phyloP scores from a whole-genome alignment of 2,113 vertebrate species.

The Otocyon megalotis region DNA sequence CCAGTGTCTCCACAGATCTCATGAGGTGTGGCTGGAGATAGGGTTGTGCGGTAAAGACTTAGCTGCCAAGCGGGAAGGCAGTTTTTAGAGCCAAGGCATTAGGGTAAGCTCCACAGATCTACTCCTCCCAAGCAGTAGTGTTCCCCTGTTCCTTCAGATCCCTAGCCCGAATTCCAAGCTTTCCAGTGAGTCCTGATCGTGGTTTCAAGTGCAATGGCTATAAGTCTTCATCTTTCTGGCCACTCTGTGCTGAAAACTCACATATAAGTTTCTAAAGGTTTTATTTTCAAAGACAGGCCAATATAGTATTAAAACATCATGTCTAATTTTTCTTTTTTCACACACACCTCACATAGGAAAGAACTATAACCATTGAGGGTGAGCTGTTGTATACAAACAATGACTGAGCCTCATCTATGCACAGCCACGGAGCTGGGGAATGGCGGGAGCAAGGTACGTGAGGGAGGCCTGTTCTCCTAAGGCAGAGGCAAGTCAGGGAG shows the following conservation, averaged over 20 bases:
- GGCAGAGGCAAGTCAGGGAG: background rate
- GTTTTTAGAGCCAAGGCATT: background rate
- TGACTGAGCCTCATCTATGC: accelerated
- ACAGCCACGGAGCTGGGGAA: background rate
- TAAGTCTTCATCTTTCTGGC: background rate
- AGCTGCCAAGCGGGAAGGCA: background rate
- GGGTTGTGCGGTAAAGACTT: background rate
- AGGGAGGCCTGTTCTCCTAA: background rate
- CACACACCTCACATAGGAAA: background rate
- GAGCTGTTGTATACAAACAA: background rate
- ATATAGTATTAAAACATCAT: background rate
- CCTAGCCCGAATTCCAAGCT: background rate
- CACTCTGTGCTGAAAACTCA: background rate
- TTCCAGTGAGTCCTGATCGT: background rate
- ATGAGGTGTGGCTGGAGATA: background rate
- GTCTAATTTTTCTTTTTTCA: background rate
- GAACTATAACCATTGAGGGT: background rate
- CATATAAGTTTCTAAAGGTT: background rate
- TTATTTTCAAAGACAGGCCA: background rate
- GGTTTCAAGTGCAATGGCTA: background rate
- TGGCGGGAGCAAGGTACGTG: background rate
- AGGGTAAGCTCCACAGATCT: background rate
- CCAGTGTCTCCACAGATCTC: background rate
- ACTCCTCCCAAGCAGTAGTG: background rate
- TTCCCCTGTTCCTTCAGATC: no score